Base-by-base conservation (phyloP, 2,888 invertebrate genomes). In the Chalcis sispes region DNA sequence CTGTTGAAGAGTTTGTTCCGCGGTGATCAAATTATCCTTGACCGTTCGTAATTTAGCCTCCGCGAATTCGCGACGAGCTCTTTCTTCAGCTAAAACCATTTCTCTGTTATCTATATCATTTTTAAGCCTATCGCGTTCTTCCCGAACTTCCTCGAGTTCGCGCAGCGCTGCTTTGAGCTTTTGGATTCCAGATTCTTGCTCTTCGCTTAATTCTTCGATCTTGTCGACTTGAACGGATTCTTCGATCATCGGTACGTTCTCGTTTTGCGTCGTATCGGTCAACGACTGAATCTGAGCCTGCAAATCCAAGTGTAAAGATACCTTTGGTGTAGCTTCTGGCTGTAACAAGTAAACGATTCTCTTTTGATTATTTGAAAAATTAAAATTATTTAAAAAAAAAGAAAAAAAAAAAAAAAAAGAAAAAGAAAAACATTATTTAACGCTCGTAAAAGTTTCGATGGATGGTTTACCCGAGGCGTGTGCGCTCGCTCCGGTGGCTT, bases 221-320 rank as follows among this genome's bases (percentile, higher is more conserved):
- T n/a, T 42, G 15, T 36, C n/a, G 13, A 7, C 25, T 58, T 18
- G 52, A 13, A 13, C 3, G 0, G 18, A 13, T 52, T 20, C 20
- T 18, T 32, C 25, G 3, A 23, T 13, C 8, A n/a, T 8, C 10
- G 40, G 36, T 1, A n/a, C 27, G 48, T n/a, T n/a, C 20, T 48
- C 56, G 23, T 1, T 40, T 23, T 56, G 18, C 15, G 27, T 32
- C 1, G 71, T 2, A 1, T 78, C 79, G 3, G 79, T 40, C 2
- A 77, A 46, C 1, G 82, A 72, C 46, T 79, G 76, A 1, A 87
- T 83, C 25, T 82, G 82, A 0, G 87, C 79, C 13, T 84, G 84
- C 7, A 88, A 82, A 54, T 87, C 85, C 59, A 88, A 64, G 54
- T 84, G 86, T 7, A 88, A 75, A 0, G 84, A 81, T 0, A 81